Evolutionary conservation across 2,888 invertebrate genomes (phyloP).

Genomic region (Chrysolina haemoptera): DNA sequence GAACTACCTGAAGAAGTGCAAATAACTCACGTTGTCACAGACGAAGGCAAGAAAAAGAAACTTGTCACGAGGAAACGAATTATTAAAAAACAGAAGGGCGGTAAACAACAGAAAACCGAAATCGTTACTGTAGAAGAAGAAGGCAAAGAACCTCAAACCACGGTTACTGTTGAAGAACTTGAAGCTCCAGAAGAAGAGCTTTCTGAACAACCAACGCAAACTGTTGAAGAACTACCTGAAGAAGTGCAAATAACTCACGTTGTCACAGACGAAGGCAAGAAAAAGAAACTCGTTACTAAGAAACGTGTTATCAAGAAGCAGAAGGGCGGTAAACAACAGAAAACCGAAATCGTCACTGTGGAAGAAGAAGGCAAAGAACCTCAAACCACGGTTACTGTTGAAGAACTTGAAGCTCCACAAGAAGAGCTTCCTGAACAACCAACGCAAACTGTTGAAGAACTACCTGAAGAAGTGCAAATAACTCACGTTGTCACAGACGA

Average conservation of each 20-base stretch:
- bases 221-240: constrained; percentile 60
- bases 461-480: constrained; percentile 56
- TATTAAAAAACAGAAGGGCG: too few relatives aligned
- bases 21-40: constrained; percentile 53
- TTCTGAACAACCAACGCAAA: constrained; percentile 60
- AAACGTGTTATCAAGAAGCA: too few relatives aligned
- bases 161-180: constrained; percentile 56
- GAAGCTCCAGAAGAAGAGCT: constrained; percentile 51
- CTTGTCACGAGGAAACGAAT: constrained; percentile 59
- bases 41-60: constrained; percentile 53
- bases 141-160: constrained; percentile 66
- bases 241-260: constrained; percentile 56
- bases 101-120: too few relatives aligned
- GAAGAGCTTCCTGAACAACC: constrained; percentile 53
- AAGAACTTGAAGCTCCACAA: constrained; percentile 53
- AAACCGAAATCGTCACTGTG: constrained; percentile 58
- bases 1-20: constrained; percentile 57
- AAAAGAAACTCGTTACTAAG: too few relatives aligned
- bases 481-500: constrained; percentile 34
- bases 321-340: too few relatives aligned
- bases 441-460: constrained; percentile 59
- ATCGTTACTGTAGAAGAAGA: too few relatives aligned
- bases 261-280: constrained; percentile 47
- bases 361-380: constrained; percentile 62
- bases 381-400: constrained; percentile 59